These are phyloP conservation scores for Thamnophis elegans DNA, from an alignment of 2,797 vertebrate species.

Conservation along the genomic window DNA sequence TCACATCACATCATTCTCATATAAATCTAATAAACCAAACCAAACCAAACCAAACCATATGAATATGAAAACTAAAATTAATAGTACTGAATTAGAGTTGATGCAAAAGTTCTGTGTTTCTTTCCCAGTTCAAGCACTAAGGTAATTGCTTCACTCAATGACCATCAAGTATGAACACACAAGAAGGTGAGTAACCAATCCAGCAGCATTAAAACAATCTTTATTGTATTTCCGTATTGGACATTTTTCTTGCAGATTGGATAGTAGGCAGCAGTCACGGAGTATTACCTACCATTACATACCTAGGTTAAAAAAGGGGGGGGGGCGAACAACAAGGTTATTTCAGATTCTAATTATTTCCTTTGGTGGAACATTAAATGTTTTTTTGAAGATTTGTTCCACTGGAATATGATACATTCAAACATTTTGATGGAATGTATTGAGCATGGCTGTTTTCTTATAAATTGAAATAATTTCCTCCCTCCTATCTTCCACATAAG, in stretches of 20 bases:
- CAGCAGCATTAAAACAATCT: not conserved
- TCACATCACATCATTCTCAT: not conserved
- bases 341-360: not conserved
- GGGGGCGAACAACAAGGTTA: not conserved
- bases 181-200: not conserved
- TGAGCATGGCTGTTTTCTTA: not conserved
- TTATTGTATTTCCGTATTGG: not conserved
- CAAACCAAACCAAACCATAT: too few relatives aligned
- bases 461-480: not conserved
- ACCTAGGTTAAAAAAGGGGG: not conserved
- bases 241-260: not conserved
- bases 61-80: not conserved
- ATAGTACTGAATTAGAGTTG: not conserved
- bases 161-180: not conserved
- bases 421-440: not conserved
- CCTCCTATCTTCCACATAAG: not conserved
- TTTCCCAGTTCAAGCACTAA: not conserved
- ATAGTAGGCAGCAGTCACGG: not conserved
- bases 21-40: too few relatives aligned
- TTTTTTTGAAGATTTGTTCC: not conserved
- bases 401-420: not conserved
- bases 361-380: not conserved
- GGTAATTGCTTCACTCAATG: not conserved
- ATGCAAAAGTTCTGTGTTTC: not conserved
- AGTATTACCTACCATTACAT: not conserved